Conservation (phyloP, 2,888 invertebrate species). For the Drosophila ezoana region DNA sequence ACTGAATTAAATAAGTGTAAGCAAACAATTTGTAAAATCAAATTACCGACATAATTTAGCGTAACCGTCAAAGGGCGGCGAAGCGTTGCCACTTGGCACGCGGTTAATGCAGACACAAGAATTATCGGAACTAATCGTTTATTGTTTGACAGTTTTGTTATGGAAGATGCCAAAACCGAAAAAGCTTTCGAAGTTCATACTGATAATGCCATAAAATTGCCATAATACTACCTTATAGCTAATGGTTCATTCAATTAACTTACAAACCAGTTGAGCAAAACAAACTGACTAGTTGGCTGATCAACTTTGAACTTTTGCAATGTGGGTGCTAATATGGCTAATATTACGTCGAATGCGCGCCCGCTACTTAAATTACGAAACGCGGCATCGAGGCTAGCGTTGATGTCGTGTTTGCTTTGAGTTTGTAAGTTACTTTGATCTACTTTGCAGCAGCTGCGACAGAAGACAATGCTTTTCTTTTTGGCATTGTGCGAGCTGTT, state of each 20-base stretch:
- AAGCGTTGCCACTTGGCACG: slow-evolving; percentile 56
- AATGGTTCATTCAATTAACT: slow-evolving; percentile 14
- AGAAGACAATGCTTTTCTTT: slow-evolving; percentile 79
- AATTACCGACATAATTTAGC: slow-evolving; percentile 72
- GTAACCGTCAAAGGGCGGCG: slow-evolving; percentile 52
- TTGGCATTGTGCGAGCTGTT: slow-evolving; percentile 36
- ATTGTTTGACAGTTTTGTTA: not conserved
- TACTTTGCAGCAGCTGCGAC: slow-evolving; percentile 52
- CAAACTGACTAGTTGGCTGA: slow-evolving; percentile 29
- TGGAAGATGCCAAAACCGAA: not conserved
- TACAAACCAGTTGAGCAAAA: slow-evolving; percentile 15
- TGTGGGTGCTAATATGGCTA: slow-evolving; percentile 14
- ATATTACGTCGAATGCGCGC: slow-evolving; percentile 69
- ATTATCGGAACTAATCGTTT: slow-evolving; percentile 30
- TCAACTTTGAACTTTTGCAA: slow-evolving; percentile 76
- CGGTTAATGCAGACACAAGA: slow-evolving; percentile 14
- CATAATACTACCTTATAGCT: not conserved
- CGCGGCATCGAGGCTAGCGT: slow-evolving; percentile 19
- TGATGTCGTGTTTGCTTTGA: slow-evolving; percentile 61
- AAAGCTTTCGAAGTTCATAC: not conserved
- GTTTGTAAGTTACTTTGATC: slow-evolving; percentile 62
- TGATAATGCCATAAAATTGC: not conserved
- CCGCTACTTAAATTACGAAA: slow-evolving; percentile 69
- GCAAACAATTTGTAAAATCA: slow-evolving; percentile 77
- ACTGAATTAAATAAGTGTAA: slow-evolving; percentile 64